These are phyloP conservation scores for Planococcus citri DNA, from an alignment of 1,140 invertebrate genomes.

Conservation along the genomic window DNA sequence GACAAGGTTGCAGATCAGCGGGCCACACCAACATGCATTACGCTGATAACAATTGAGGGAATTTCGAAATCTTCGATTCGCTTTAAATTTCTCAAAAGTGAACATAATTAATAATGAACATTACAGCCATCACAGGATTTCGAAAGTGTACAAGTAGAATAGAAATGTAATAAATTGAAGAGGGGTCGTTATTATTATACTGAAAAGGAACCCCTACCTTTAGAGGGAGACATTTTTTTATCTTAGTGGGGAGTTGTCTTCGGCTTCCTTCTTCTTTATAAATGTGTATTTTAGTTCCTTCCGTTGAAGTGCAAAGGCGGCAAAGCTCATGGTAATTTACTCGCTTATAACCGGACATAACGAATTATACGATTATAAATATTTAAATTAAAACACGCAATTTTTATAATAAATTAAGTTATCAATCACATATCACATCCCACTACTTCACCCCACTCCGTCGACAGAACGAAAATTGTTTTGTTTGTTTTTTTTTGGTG, in stretches of 20 bases:
- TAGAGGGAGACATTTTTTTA: conserved; percentile 47
- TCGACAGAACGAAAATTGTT: too few relatives aligned
- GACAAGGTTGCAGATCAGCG: too few relatives aligned
- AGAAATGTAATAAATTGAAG: too few relatives aligned
- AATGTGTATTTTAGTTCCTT: conserved; percentile 49
- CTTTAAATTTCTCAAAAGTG: too few relatives aligned
- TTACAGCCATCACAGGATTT: too few relatives aligned
- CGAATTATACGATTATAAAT: neutral
- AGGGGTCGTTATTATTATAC: neutral
- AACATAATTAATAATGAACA: too few relatives aligned
- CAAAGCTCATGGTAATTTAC: conserved; percentile 59
- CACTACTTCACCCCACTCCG: neutral
- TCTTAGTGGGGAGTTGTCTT: conserved; percentile 48
- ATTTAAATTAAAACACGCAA: conserved; percentile 15
- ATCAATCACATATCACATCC: neutral
- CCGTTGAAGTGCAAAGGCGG: conserved; percentile 50
- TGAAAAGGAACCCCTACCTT: conserved; percentile 37
- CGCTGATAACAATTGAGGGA: too few relatives aligned
- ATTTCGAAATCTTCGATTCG: too few relatives aligned
- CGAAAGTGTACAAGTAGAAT: too few relatives aligned
- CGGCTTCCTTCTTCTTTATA: conserved; percentile 49
- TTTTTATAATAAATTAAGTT: neutral
- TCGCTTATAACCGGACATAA: conserved; percentile 49
- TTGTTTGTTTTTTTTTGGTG: too few relatives aligned
- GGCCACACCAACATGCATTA: too few relatives aligned